These are phyloP conservation scores for Polyploca ridens DNA, from an alignment of 2,888 invertebrate genomes.

Conservation along the genomic window DNA sequence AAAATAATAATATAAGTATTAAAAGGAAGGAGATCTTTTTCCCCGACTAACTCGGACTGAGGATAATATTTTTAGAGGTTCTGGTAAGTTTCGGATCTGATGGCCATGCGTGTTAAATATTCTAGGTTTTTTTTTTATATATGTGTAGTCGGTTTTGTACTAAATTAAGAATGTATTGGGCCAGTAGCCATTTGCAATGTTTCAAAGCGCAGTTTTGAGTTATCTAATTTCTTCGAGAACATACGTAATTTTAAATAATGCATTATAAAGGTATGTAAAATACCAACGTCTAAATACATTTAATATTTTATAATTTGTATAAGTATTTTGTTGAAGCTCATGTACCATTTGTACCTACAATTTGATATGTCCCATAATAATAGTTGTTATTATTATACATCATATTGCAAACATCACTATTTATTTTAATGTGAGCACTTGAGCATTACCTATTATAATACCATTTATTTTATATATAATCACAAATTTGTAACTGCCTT, in stretches of 20 bases:
- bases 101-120: too few species aligned
- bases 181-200: too few species aligned
- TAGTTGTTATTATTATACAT: constrained; percentile 16
- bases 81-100: too few species aligned
- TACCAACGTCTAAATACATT: neutral
- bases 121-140: too few species aligned
- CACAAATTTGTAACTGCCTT: constrained; percentile 57
- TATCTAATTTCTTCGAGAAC: too few species aligned
- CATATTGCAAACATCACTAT: constrained; percentile 4
- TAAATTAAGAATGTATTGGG: too few species aligned
- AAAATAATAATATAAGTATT: too few species aligned
- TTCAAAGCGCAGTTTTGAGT: too few species aligned
- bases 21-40: too few species aligned
- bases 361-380: constrained; percentile 55
- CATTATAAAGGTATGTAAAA: neutral
- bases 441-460: constrained; percentile 27
- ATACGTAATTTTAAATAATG: neutral
- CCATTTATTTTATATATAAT: constrained; percentile 31
- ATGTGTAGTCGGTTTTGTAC: too few species aligned
- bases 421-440: constrained; percentile 25
- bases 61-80: too few species aligned
- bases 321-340: constrained; percentile 45
- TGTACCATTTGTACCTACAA: constrained; percentile 57
- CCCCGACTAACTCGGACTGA: too few species aligned
- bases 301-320: constrained; percentile 17